phyloP scores from a whole-genome alignment of 92 coral and sea anemone genomes.

The Hydrozoanthus gracilis region DNA sequence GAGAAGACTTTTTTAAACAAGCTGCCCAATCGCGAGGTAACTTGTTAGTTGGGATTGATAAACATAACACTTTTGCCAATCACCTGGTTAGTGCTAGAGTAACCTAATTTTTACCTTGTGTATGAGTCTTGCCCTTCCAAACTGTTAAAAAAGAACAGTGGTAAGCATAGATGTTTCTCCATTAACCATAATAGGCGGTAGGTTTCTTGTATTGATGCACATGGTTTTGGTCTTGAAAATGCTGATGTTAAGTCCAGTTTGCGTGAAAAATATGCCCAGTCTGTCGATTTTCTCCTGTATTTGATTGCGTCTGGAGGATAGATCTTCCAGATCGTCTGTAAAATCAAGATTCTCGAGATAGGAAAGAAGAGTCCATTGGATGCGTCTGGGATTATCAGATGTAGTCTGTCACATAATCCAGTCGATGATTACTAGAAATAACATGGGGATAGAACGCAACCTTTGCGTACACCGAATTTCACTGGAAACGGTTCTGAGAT shows the following conservation, averaged over 20 bases:
- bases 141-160: no score
- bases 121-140: no score
- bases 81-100: no score
- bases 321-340: constrained; percentile 2
- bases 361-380: constrained; percentile 21
- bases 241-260: background rate
- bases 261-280: constrained; percentile 23
- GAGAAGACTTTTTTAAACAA: constrained; percentile 89
- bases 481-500: background rate
- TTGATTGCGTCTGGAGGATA: constrained; percentile 11
- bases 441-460: background rate
- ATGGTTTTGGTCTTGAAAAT: background rate
- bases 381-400: constrained; percentile 15
- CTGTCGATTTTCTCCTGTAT: constrained; percentile 29
- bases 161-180: no score
- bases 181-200: no score
- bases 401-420: background rate
- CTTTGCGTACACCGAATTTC: background rate
- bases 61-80: background rate
- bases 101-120: no score
- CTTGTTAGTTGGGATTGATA: background rate
- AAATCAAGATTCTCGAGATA: constrained; percentile 18
- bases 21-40: constrained; percentile 93
- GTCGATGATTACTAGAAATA: background rate
- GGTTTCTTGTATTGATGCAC: background rate